Evolutionary conservation across 2,888 invertebrate species (phyloP).

Genomic region (Drosophila anomalipes): DNA sequence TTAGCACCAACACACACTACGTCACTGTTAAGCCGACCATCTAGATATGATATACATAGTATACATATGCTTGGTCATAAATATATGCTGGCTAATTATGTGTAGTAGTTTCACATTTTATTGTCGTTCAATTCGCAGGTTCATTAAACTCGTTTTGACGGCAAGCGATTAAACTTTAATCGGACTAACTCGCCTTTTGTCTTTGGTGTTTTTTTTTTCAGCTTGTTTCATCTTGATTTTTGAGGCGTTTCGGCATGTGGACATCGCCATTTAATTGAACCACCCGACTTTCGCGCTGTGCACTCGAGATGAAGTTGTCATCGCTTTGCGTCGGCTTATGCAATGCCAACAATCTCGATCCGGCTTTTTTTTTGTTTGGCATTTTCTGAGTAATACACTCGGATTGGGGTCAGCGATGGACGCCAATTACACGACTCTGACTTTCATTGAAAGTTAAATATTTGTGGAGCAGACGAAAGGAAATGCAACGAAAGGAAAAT

Average conservation of each 20-base stretch:
- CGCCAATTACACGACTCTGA: slow-evolving; percentile 56
- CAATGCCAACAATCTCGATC: slow-evolving; percentile 69
- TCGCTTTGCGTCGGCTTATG: slow-evolving; percentile 54
- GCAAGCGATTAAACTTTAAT: slow-evolving; percentile 42
- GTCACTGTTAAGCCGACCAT: slow-evolving; percentile 46
- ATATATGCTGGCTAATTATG: slow-evolving; percentile 65
- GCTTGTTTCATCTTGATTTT: slow-evolving; percentile 22
- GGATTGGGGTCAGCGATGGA: slow-evolving; percentile 70
- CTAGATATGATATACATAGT: slow-evolving; percentile 2
- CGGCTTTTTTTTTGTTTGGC: slow-evolving; percentile 49
- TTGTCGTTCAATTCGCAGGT: slow-evolving; percentile 73
- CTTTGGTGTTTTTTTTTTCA: slow-evolving; percentile 19
- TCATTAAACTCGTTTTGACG: slow-evolving; percentile 68
- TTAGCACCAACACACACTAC: slow-evolving; percentile 33
- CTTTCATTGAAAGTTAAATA: slow-evolving; percentile 81
- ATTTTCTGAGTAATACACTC: slow-evolving; percentile 57
- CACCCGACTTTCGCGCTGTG: slow-evolving; percentile 51
- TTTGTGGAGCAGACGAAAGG: slow-evolving; percentile 73
- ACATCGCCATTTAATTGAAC: slow-evolving; percentile 42
- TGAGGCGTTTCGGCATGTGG: slow-evolving; percentile 51
- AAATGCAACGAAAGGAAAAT: slow-evolving; percentile 77
- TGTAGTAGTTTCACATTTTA: slow-evolving; percentile 60
- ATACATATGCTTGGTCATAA: slow-evolving; percentile 35
- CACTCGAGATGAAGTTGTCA: slow-evolving; percentile 62
- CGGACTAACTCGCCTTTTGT: slow-evolving; percentile 41